Evolutionary conservation across 2,888 invertebrate species (phyloP).

Genomic region (Acleris sparsana): DNA sequence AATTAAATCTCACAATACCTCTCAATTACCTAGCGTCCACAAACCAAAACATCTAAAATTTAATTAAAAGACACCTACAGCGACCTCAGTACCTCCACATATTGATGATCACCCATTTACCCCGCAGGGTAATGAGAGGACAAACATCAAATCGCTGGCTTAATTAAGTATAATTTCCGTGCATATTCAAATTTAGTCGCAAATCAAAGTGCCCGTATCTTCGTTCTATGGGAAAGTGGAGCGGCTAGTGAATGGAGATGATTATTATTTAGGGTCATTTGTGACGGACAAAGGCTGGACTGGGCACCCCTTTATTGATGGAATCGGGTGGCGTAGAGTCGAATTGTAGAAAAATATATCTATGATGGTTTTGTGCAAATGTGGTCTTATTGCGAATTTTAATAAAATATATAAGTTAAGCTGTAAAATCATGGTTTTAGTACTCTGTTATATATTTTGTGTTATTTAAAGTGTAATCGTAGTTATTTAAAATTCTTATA

Average conservation of each 20-base stretch:
- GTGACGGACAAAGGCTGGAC: conserved; percentile 71
- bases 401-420: too few relatives aligned
- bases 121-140: conserved; percentile 46
- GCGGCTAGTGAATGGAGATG: conserved; percentile 70
- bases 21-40: too few relatives aligned
- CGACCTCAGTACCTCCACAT: conserved; percentile 33
- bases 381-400: too few relatives aligned
- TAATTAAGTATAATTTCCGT: conserved; percentile 77
- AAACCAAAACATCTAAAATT: conserved; percentile 35
- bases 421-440: too few relatives aligned
- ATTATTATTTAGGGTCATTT: conserved; percentile 81
- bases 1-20: too few relatives aligned
- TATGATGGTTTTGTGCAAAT: neutral
- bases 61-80: conserved; percentile 55
- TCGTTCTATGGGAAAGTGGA: conserved; percentile 73
- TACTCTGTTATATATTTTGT: too few relatives aligned
- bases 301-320: conserved; percentile 61
- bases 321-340: conserved; percentile 33
- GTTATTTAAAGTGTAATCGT: too few relatives aligned
- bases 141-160: conserved; percentile 53
- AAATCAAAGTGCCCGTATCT: conserved; percentile 81
- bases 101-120: conserved; percentile 28
- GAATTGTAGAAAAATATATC: neutral
- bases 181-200: conserved; percentile 73
- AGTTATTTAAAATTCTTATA: too few relatives aligned